phyloP scores from a whole-genome alignment of 2,113 vertebrate genomes.

The Hymenochirus boettgeri region DNA sequence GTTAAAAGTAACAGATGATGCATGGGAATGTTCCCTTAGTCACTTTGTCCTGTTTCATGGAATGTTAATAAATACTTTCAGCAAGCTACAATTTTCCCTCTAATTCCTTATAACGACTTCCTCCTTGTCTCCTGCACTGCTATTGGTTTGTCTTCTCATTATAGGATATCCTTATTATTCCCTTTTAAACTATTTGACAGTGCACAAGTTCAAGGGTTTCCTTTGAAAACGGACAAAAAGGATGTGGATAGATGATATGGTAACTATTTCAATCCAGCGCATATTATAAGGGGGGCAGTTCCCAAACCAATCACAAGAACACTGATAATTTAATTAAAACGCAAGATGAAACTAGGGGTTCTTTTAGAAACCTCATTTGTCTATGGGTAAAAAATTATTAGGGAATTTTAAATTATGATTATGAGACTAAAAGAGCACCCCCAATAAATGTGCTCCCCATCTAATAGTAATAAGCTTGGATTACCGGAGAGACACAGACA shows the following conservation, averaged over 20 bases:
- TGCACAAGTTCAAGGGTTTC: slow-evolving; percentile 54
- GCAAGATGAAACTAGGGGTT: too few relatives aligned
- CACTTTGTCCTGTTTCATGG: slow-evolving; percentile 34
- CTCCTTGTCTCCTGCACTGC: slow-evolving; percentile 32
- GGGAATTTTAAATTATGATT: too few relatives aligned
- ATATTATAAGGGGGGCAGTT: too few relatives aligned
- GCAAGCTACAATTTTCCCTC: slow-evolving; percentile 34
- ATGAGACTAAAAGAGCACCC: too few relatives aligned
- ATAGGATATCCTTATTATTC: slow-evolving; percentile 32
- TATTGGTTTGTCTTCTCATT: slow-evolving; percentile 40
- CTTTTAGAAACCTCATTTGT: too few relatives aligned
- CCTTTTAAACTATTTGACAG: slow-evolving; percentile 50
- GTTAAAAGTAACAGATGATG: not conserved
- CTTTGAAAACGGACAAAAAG: slow-evolving; percentile 46
- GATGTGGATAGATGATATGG: slow-evolving; percentile 52
- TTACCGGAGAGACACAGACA: too few relatives aligned
- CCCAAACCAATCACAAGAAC: too few relatives aligned
- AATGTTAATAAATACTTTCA: slow-evolving; percentile 42
- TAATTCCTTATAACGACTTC: slow-evolving; percentile 17
- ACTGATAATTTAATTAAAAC: too few relatives aligned
- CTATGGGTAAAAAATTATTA: too few relatives aligned
- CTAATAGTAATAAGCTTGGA: too few relatives aligned
- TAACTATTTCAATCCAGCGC: too few relatives aligned
- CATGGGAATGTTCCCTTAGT: slow-evolving; percentile 11
- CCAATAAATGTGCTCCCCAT: too few relatives aligned